Base-by-base conservation (phyloP, 1,140 invertebrate species). In the Calycopis cecrops region DNA sequence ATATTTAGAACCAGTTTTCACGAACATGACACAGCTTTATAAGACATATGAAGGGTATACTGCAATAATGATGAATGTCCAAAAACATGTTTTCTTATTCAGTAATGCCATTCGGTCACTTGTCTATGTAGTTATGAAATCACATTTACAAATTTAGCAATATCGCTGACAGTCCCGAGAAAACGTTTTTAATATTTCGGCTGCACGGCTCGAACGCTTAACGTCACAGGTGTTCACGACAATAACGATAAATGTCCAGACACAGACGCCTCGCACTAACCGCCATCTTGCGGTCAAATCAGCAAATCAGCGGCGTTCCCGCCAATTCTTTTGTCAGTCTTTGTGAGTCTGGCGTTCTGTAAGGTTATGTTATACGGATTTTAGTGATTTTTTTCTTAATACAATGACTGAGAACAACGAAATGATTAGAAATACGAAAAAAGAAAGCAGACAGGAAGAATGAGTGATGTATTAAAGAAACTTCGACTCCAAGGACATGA, bases 131-230 rank as follows among this genome's bases (percentile, higher is more conserved):
- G 49, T 52, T 37, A n/a, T n/a, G n/a, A n/a, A n/a, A 48, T 55
- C 34, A 37, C 9, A 11, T 44, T 37, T 48, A 48, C 14, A 48
- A 35, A 55, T 10, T 55, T 35, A 11, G 4, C 40, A 48, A 55
- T 55, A 47, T 55, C n/a, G 47, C 33, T 55, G 48, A 8, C 54
- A 21, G 42, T 48, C 47, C 9, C 42, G 42, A n/a, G 54, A 49
- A 37, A n/a, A 48, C 18, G 34, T n/a, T 48, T 55, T 49, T 38
- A 55, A 55, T 55, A 55, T 55, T 48, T 48, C n/a, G 11, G n/a
- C 54, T 55, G 48, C 54, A 55, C 54, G 47, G 54, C 54, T 55
- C 48, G 44, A 55, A 55, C 54, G 44, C 44, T 55, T 34, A 55
- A 21, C 54, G 54, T 55, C 54, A 37, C 54, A 55, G 16, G 47